Conservation (phyloP, 37 sponge, comb jelly and placozoan species). For the Geodia barretti region DNA sequence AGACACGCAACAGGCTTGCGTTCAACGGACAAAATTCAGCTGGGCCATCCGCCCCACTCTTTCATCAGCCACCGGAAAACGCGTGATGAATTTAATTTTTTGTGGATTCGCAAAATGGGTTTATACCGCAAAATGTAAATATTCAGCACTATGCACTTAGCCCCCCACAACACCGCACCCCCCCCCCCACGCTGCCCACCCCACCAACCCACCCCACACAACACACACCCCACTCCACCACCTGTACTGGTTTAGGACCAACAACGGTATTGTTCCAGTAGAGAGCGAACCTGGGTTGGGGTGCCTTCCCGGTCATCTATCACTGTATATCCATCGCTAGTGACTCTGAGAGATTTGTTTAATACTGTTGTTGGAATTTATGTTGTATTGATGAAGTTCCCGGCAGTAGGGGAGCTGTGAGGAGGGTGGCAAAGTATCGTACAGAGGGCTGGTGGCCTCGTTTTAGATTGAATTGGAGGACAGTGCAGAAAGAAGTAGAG, state of each 20-base stretch:
- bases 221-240: too few relatives aligned
- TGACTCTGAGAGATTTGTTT: conserved; percentile 22
- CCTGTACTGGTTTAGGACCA: neutral
- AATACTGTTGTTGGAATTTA: neutral
- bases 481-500: conserved; percentile 34
- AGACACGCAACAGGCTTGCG: too few relatives aligned
- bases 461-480: neutral
- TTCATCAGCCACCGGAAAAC: too few relatives aligned
- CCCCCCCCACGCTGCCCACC: too few relatives aligned
- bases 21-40: too few relatives aligned
- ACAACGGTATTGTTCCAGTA: neutral
- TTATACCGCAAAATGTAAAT: neutral
- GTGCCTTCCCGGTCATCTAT: conserved; percentile 8
- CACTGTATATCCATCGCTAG: conserved; percentile 24
- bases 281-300: conserved; percentile 1
- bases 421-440: conserved; percentile 22
- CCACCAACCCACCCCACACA: too few relatives aligned
- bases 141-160: neutral
- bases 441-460: conserved; percentile 5
- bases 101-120: too few relatives aligned
- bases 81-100: too few relatives aligned
- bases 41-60: too few relatives aligned
- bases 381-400: neutral
- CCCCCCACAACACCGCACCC: neutral
- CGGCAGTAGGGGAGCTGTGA: neutral